Evolutionary conservation across 2,797 vertebrate genomes (phyloP).

Genomic region (Selene dorsalis): DNA sequence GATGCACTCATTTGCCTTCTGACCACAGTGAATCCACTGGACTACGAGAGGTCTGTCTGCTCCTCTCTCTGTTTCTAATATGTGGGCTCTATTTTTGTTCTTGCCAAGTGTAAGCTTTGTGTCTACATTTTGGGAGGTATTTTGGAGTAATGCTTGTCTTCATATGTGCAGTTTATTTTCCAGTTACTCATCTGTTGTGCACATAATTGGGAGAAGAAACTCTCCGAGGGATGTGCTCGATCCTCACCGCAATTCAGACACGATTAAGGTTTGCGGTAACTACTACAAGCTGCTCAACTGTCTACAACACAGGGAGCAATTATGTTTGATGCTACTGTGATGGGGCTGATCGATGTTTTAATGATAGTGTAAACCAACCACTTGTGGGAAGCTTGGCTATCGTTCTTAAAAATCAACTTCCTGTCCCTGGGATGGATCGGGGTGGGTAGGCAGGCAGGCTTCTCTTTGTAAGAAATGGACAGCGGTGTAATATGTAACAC

Average conservation of each 20-base stretch:
- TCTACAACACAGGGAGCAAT: background rate
- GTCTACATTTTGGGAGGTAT: constrained; percentile 29
- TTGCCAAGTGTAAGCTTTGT: constrained; percentile 16
- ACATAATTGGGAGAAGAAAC: constrained; percentile 8
- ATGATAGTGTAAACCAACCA: background rate
- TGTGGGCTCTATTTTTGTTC: constrained; percentile 26
- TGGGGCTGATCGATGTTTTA: constrained; percentile 1
- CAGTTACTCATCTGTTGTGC: constrained; percentile 7
- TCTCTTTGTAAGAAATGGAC: background rate
- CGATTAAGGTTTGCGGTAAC: constrained; percentile 15
- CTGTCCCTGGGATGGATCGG: too few species aligned
- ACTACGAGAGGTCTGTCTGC: constrained; percentile 42
- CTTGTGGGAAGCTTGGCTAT: too few species aligned
- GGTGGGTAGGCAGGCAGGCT: background rate
- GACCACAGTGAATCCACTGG: constrained; percentile 66
- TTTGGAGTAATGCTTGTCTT: constrained; percentile 6
- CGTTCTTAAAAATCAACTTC: too few species aligned
- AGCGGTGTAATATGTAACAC: background rate
- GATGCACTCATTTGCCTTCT: constrained; percentile 72
- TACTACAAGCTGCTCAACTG: constrained; percentile 9
- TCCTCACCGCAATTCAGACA: background rate
- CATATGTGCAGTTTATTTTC: constrained; percentile 28
- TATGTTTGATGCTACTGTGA: background rate
- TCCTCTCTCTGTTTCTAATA: constrained; percentile 29
- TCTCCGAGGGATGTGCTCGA: background rate